Evolutionary conservation across 2,888 invertebrate species (phyloP).

Genomic region (Thera obeliscata): DNA sequence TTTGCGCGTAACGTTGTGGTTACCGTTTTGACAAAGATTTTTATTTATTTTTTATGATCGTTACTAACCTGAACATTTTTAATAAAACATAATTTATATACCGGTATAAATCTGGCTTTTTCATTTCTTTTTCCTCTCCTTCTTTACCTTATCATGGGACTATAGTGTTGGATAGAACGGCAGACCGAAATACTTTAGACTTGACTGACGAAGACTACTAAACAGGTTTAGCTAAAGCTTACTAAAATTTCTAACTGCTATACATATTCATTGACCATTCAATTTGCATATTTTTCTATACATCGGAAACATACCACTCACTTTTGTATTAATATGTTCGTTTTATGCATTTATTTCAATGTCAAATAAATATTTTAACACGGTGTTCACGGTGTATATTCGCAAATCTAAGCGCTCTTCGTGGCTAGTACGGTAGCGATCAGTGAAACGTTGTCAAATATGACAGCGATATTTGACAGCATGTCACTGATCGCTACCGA

Average conservation of each 20-base stretch:
- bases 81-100: slow-evolving; percentile 81
- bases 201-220: background rate
- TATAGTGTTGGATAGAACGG: background rate
- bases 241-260: slow-evolving; percentile 43
- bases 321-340: slow-evolving; percentile 6
- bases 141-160: slow-evolving; percentile 21
- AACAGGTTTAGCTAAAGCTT: slow-evolving; percentile 25
- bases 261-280: slow-evolving; percentile 45
- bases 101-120: slow-evolving; percentile 73
- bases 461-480: too few relatives aligned
- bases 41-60: slow-evolving; percentile 79
- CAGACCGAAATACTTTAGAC: background rate
- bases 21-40: slow-evolving; percentile 79
- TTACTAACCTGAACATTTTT: slow-evolving; percentile 78
- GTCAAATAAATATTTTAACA: background rate
- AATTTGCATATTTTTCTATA: slow-evolving; percentile 41
- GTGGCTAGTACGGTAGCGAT: too few relatives aligned
- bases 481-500: too few relatives aligned
- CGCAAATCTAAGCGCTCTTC: too few relatives aligned
- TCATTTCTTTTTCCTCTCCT: slow-evolving; percentile 48
- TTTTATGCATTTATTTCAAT: background rate
- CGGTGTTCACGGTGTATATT: too few relatives aligned
- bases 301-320: slow-evolving; percentile 2
- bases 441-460: too few relatives aligned
- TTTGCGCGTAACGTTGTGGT: slow-evolving; percentile 62